Conservation (phyloP, 2,797 vertebrate species). For the Xyrichtys novacula region DNA sequence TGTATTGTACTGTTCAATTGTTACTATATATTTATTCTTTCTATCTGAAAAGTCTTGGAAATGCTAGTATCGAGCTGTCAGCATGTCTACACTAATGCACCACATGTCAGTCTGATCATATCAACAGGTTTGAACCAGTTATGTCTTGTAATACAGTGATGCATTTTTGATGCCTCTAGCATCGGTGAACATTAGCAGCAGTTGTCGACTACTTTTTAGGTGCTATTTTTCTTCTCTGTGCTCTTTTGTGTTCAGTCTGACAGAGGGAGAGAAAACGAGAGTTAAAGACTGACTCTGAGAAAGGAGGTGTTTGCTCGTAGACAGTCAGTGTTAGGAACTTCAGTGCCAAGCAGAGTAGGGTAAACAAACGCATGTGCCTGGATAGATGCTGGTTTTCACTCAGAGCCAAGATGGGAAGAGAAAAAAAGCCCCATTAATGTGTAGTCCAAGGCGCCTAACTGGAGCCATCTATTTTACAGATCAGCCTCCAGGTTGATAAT, state of each 20-base stretch:
- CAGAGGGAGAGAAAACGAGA: background rate
- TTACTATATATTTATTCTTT: slow-evolving; percentile 74
- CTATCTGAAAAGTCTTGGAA: slow-evolving; percentile 66
- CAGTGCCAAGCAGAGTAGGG: slow-evolving; percentile 15
- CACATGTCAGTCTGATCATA: slow-evolving; percentile 64
- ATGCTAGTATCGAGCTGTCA: slow-evolving; percentile 67
- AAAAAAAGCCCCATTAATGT: slow-evolving; percentile 7
- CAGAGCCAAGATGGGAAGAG: background rate
- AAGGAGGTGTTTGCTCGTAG: background rate
- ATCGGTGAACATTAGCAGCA: slow-evolving; percentile 62
- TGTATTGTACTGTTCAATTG: slow-evolving; percentile 74
- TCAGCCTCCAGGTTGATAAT: slow-evolving; percentile 22
- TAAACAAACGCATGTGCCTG: slow-evolving; percentile 21
- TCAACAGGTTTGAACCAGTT: slow-evolving; percentile 61
- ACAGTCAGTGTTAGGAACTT: slow-evolving; percentile 26
- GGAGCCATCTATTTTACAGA: background rate
- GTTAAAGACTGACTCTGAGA: background rate
- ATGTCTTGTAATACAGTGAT: slow-evolving; percentile 59
- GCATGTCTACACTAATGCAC: slow-evolving; percentile 73
- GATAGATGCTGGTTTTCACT: slow-evolving; percentile 18
- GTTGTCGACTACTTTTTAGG: slow-evolving; percentile 68
- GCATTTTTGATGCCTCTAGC: slow-evolving; percentile 67
- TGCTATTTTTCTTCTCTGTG: slow-evolving; percentile 71
- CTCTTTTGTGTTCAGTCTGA: slow-evolving; percentile 48
- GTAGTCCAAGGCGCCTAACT: too few species aligned